phyloP scores from a whole-genome alignment of 2,113 vertebrate genomes.

The Ptyas mucosa region DNA sequence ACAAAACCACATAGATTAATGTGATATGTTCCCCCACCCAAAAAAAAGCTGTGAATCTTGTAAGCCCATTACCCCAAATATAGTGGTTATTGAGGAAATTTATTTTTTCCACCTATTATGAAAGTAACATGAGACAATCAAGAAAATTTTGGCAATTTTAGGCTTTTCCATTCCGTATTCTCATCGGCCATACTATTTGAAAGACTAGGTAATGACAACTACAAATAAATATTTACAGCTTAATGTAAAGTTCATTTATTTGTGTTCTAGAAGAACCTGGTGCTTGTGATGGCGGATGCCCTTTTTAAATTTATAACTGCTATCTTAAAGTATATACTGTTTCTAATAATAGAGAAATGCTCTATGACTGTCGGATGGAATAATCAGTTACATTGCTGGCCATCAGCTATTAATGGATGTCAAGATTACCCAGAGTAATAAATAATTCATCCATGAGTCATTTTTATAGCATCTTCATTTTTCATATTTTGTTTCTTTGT shows the following conservation, averaged over 20 bases:
- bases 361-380: constrained; percentile 25
- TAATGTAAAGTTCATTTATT: background rate
- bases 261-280: background rate
- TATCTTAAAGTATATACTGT: constrained; percentile 24
- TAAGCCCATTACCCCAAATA: background rate
- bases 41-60: background rate
- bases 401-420: constrained; percentile 32
- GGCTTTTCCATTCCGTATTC: background rate
- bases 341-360: constrained; percentile 4
- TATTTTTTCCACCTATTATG: background rate
- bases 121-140: background rate
- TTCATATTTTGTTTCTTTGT: constrained; percentile 44
- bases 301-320: background rate
- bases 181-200: background rate
- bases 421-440: constrained; percentile 35
- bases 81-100: background rate
- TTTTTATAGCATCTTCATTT: constrained; percentile 36
- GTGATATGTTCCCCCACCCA: background rate
- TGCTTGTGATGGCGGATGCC: background rate
- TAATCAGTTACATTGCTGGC: constrained; percentile 20
- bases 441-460: constrained; percentile 27
- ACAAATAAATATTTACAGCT: background rate
- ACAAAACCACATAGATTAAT: background rate
- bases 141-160: background rate
- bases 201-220: background rate